These are phyloP conservation scores for Idaea biselata DNA, from an alignment of 2,888 invertebrate genomes.

Conservation along the genomic window DNA sequence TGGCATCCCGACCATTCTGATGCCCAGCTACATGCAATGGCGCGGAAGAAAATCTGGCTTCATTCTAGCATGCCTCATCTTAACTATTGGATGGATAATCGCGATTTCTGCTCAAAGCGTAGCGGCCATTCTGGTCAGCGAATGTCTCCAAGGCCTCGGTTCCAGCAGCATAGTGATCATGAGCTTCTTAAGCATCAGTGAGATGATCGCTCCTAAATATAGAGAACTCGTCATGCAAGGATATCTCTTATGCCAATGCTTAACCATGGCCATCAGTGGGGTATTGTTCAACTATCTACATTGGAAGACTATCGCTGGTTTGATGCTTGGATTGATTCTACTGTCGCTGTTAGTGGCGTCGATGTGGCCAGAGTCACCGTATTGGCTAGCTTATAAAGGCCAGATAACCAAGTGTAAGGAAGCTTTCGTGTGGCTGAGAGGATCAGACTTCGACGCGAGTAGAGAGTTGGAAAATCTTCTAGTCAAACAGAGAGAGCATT, in stretches of 20 bases:
- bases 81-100: slow-evolving; percentile 28
- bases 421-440: slow-evolving; percentile 27
- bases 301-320: slow-evolving; percentile 27
- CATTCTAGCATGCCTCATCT: slow-evolving; percentile 26
- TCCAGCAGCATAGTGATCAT: slow-evolving; percentile 25
- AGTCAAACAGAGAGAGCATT: slow-evolving; percentile 19
- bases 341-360: slow-evolving; percentile 16
- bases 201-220: slow-evolving; percentile 30
- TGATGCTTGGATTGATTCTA: slow-evolving; percentile 21
- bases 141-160: slow-evolving; percentile 32
- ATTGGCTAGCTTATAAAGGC: slow-evolving; percentile 33
- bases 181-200: slow-evolving; percentile 27
- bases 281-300: slow-evolving; percentile 26
- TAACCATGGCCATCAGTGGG: slow-evolving; percentile 23
- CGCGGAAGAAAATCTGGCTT: slow-evolving; percentile 31
- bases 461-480: slow-evolving; percentile 27
- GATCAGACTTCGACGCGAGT: slow-evolving; percentile 20
- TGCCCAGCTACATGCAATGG: slow-evolving; percentile 33
- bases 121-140: slow-evolving; percentile 23
- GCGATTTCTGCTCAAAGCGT: slow-evolving; percentile 19
- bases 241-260: slow-evolving; percentile 20
- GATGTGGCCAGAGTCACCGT: slow-evolving; percentile 35
- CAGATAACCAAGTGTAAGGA: slow-evolving; percentile 27
- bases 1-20: slow-evolving; percentile 31
- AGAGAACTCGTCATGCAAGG: slow-evolving; percentile 23